phyloP scores from a whole-genome alignment of 2,113 vertebrate genomes.

The Nicator chloris region DNA sequence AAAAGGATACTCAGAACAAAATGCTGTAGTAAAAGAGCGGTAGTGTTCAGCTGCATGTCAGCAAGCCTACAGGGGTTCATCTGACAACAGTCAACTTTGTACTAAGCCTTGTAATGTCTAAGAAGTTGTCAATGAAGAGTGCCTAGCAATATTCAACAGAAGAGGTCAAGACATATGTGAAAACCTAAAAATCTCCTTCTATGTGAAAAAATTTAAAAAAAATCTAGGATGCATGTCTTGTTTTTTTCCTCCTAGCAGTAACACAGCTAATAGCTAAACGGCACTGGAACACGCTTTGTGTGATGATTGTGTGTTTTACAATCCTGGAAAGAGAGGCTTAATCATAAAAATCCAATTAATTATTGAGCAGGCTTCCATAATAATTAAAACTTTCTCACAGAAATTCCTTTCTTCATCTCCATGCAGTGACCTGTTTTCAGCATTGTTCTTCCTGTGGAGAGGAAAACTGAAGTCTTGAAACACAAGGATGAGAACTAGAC shows the following conservation, averaged over 20 bases:
- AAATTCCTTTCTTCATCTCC: neutral
- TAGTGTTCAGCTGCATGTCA: neutral
- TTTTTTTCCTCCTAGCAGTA: neutral
- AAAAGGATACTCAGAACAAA: neutral
- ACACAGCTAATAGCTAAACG: neutral
- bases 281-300: accelerated
- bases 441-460: neutral
- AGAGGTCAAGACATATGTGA: neutral
- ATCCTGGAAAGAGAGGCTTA: neutral
- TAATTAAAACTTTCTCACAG: neutral
- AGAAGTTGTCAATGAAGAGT: neutral
- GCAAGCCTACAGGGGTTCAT: neutral
- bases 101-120: neutral
- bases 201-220: neutral
- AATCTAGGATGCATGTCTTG: neutral
- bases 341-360: neutral
- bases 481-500: neutral
- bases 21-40: neutral
- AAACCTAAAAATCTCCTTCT: neutral
- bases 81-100: neutral
- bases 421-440: neutral
- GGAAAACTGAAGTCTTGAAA: neutral
- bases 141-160: neutral
- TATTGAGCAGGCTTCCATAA: neutral
- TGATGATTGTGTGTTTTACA: neutral